Base-by-base conservation (phyloP, 2,797 vertebrate species). In the Amniataba percoides region DNA sequence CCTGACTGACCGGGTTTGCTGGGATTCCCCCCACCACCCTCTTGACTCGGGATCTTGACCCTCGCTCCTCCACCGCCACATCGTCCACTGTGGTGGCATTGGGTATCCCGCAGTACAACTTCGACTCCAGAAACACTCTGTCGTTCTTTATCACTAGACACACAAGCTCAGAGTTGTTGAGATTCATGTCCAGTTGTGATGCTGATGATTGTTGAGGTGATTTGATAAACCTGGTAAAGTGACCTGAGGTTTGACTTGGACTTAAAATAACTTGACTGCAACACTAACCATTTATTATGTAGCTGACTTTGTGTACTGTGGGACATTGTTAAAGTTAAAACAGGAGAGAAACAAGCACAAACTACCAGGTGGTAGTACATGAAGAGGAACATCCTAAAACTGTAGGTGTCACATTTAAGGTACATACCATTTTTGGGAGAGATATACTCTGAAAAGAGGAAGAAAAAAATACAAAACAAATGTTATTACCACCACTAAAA, bases 81-180 rank as follows among this genome's bases (percentile, higher is more conserved):
- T 82, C n/a, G 2, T 82, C 18, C 12, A 71, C 45, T 0, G 74
- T 75, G 9, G 77, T 67, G 0, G 39, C 15, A 45, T 95, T 95
- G 63, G 87, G 88, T 57, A 96, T 48, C 3, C 98, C 98, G 2
- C 97, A 99, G n/a, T 57, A 55, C 60, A 85, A 2, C 64, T 86
- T 85, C 82, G 90, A 91, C 94, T 98, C 97, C 81, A 92, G 4
- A 0, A 21, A 0, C 0, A 70, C 14, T 25, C 90, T 72, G 66
- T 0, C 31, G 1, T 0, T 0, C 1, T 0, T 36, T 0, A 87
- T 94, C 73, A 92, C 92, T 91, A 42, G 78, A 12, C 27, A 78
- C 2, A 87, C 57, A 25, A 12, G 40, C 6, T 63, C 36, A 76
- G 5, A 69, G 34, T 9, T n/a, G 16, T 11, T 34, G 2, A 64